Percentiles rank a stretch among this genome's conserved stretches.
Conservation (phyloP, 2,888 invertebrate species). For the Pediacus dermestoides region DNA sequence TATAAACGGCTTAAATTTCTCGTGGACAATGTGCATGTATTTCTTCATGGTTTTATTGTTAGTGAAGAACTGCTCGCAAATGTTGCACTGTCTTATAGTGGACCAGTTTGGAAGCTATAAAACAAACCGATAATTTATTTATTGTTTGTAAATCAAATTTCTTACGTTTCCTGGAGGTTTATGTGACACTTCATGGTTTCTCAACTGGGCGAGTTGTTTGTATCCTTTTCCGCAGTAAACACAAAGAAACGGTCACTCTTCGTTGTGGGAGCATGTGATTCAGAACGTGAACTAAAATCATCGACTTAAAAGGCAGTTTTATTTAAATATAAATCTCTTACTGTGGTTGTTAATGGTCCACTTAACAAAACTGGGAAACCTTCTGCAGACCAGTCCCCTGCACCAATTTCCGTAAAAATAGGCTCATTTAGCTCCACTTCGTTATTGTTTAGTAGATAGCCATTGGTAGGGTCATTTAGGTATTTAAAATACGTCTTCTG, state of each 20-base stretch:
- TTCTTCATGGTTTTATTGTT: slow-evolving; percentile 66
- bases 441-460: too few relatives aligned
- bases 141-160: not conserved
- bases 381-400: too few relatives aligned
- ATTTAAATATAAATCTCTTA: too few relatives aligned
- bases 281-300: slow-evolving; percentile 47
- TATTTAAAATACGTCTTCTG: too few relatives aligned
- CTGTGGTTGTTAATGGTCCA: too few relatives aligned
- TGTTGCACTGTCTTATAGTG: slow-evolving; percentile 62
- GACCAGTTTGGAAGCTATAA: slow-evolving; percentile 50
- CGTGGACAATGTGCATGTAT: slow-evolving; percentile 70
- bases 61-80: slow-evolving; percentile 65
- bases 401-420: too few relatives aligned
- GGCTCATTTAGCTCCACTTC: too few relatives aligned
- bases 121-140: too few relatives aligned
- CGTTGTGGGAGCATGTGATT: slow-evolving; percentile 63
- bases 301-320: too few relatives aligned
- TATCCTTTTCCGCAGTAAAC: slow-evolving; percentile 59
- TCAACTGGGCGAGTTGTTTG: slow-evolving; percentile 59
- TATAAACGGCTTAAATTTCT: slow-evolving; percentile 68
- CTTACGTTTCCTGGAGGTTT: slow-evolving; percentile 28
- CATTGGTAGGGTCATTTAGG: too few relatives aligned
- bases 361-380: too few relatives aligned
- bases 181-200: slow-evolving; percentile 58
- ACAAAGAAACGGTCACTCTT: slow-evolving; percentile 53